These are phyloP conservation scores for Buceros bicornis DNA, from an alignment of 2,797 vertebrate genomes.

Conservation along the genomic window DNA sequence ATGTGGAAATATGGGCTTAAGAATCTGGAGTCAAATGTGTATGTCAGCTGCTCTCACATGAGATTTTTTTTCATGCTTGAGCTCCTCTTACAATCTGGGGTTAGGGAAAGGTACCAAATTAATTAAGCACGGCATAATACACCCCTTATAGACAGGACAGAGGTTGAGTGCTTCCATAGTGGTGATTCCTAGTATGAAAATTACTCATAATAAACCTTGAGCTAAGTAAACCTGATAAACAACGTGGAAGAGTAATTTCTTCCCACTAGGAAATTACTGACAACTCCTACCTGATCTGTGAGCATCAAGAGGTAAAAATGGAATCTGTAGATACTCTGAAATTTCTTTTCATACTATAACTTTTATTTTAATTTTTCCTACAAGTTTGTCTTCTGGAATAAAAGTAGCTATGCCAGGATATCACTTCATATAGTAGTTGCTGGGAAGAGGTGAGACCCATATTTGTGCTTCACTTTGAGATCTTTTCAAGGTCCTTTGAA, in stretches of 20 bases:
- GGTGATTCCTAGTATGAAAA: neutral
- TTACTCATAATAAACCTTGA: neutral
- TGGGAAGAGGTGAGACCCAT: neutral
- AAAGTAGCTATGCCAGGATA: neutral
- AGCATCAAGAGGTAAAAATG: neutral
- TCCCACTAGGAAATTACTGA: neutral
- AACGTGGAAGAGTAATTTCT: neutral
- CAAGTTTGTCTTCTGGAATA: neutral
- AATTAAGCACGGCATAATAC: neutral
- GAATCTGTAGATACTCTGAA: neutral
- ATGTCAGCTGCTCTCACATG: neutral
- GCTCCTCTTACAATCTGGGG: slow-evolving; percentile 6
- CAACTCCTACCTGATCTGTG: neutral
- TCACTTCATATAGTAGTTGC: neutral
- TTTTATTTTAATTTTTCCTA: neutral
- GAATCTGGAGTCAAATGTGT: neutral
- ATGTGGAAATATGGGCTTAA: neutral
- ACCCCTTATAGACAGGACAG: neutral
- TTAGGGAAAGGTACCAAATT: neutral
- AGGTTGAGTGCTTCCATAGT: neutral
- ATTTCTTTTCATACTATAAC: neutral
- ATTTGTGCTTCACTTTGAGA: neutral
- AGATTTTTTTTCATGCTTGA: neutral
- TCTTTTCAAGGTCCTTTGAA: slow-evolving; percentile 18
- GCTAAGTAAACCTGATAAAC: neutral